Conservation (phyloP, 2,797 vertebrate genomes). For the Holocentrus rufus region DNA sequence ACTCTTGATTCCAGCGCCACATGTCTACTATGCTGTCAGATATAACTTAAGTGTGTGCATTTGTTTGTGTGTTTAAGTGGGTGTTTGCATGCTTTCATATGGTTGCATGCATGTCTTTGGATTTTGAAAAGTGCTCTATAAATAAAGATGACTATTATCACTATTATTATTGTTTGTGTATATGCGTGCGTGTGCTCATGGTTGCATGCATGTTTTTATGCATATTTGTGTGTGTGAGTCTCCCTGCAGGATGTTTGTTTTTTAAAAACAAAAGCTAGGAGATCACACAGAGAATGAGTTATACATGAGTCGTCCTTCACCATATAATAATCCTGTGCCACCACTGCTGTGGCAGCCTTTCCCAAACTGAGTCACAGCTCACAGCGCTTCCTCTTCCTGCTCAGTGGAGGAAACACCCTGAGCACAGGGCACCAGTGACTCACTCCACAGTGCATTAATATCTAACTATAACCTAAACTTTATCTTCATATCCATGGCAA, state of each 20-base stretch:
- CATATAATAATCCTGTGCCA: slow-evolving; percentile 11
- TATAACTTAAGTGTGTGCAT: slow-evolving; percentile 28
- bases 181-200: slow-evolving; percentile 8
- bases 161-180: neutral
- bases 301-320: neutral
- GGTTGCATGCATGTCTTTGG: slow-evolving; percentile 11
- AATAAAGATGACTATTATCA: too few species aligned
- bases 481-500: slow-evolving; percentile 66
- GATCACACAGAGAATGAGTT: neutral
- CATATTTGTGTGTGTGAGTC: neutral
- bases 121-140: too few species aligned
- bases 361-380: slow-evolving; percentile 41
- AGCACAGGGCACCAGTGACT: slow-evolving; percentile 58
- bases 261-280: neutral
- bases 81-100: neutral
- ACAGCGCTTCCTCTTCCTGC: slow-evolving; percentile 59
- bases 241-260: neutral
- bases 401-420: slow-evolving; percentile 44
- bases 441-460: slow-evolving; percentile 58
- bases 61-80: slow-evolving; percentile 3
- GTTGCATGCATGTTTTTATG: neutral
- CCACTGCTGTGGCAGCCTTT: neutral
- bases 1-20: slow-evolving; percentile 30
- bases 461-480: slow-evolving; percentile 63
- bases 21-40: slow-evolving; percentile 24